Conservation (phyloP, 1,140 invertebrate genomes). For the Agrypnia vestita region DNA sequence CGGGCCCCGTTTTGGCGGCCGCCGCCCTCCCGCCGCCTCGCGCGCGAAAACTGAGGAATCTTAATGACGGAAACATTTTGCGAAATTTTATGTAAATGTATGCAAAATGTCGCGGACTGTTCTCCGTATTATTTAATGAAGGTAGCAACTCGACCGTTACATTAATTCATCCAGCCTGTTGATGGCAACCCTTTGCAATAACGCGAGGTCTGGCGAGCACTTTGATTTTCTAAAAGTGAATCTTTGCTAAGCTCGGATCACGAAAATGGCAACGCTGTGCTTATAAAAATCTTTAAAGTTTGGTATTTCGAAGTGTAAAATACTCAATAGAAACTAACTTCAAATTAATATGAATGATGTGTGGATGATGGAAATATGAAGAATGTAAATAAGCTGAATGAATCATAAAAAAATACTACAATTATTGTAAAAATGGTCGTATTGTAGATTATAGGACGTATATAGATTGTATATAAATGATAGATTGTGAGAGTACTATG, state of each 20-base stretch:
- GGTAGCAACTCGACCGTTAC: slow-evolving; percentile 29
- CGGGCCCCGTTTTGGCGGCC: background rate
- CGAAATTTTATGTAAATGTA: slow-evolving; percentile 58
- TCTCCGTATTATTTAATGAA: slow-evolving; percentile 59
- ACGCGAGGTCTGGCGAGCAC: background rate
- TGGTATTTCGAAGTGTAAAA: too few species aligned
- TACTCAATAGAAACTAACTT: too few species aligned
- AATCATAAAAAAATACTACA: too few species aligned
- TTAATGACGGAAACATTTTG: slow-evolving; percentile 50
- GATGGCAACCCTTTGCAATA: slow-evolving; percentile 35
- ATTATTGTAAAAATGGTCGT: too few species aligned
- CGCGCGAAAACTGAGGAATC: slow-evolving; percentile 43
- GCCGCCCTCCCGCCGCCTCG: background rate
- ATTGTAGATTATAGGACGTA: too few species aligned
- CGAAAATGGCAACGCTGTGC: too few species aligned
- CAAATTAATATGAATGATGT: too few species aligned
- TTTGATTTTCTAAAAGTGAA: background rate
- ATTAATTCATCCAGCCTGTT: slow-evolving; percentile 53
- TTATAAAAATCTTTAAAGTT: too few species aligned
- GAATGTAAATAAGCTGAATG: too few species aligned
- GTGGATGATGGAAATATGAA: too few species aligned
- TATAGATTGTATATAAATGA: too few species aligned
- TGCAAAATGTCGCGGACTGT: slow-evolving; percentile 57
- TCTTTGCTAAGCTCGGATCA: background rate
- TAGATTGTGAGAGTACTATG: too few species aligned